These are phyloP conservation scores for Apantesis nais DNA, from an alignment of 2,888 invertebrate genomes.

Conservation along the genomic window DNA sequence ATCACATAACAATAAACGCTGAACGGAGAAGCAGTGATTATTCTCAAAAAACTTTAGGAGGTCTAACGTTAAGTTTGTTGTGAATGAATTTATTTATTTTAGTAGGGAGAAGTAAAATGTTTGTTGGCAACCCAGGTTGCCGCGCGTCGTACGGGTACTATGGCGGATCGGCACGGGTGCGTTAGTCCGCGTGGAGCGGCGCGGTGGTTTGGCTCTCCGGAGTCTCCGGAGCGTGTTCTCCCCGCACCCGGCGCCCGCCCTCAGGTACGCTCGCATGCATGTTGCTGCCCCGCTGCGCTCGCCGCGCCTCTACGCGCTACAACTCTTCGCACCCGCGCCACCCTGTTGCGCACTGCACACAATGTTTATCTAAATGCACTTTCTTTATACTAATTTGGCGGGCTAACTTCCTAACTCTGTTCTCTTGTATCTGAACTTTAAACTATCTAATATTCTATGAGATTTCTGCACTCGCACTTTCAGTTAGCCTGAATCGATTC, in stretches of 20 bases:
- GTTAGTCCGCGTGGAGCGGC: constrained; percentile 80
- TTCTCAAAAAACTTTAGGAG: neutral
- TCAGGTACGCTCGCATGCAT: constrained; percentile 67
- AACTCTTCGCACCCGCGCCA: constrained; percentile 49
- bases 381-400: constrained; percentile 48
- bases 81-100: neutral
- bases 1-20: neutral
- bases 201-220: constrained; percentile 65
- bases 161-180: constrained; percentile 50
- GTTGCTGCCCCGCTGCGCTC: constrained; percentile 46
- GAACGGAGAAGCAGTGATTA: neutral
- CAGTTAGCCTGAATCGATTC: constrained; percentile 44
- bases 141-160: constrained; percentile 52
- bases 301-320: constrained; percentile 52
- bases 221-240: constrained; percentile 53
- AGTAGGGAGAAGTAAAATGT: neutral
- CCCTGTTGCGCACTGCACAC: constrained; percentile 81
- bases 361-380: constrained; percentile 67
- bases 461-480: constrained; percentile 35
- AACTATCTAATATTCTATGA: constrained; percentile 19
- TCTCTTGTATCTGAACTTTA: constrained; percentile 35
- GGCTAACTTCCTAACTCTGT: constrained; percentile 43
- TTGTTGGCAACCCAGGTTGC: constrained; percentile 54
- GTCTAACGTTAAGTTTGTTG: neutral
- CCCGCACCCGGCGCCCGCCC: constrained; percentile 70